Evolutionary conservation across 2,888 invertebrate genomes (phyloP).

Genomic region (Chalcis sispes): DNA sequence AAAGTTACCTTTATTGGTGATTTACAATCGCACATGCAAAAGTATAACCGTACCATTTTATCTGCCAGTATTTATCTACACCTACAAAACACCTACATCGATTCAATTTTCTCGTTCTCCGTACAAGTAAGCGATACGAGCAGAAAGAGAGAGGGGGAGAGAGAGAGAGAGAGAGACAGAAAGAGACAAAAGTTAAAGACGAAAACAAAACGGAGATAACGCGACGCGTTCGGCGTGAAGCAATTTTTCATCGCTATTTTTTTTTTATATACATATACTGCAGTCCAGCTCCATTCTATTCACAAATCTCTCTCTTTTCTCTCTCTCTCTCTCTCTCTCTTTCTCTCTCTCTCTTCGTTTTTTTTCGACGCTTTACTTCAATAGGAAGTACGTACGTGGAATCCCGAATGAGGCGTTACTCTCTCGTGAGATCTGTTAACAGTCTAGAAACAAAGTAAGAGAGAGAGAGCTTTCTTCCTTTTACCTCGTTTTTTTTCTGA

Average conservation of each 20-base stretch:
- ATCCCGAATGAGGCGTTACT: slow-evolving; percentile 27
- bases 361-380: slow-evolving; percentile 9
- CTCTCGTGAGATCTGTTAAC: no score
- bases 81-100: no score
- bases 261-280: no score
- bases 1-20: no score
- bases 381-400: slow-evolving; percentile 45
- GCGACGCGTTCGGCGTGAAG: slow-evolving; percentile 36
- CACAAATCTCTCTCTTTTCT: slow-evolving; percentile 31
- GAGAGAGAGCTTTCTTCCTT: slow-evolving; percentile 28
- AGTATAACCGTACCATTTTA: no score
- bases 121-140: background rate
- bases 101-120: background rate
- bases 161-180: background rate
- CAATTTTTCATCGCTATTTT: no score
- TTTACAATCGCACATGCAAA: no score
- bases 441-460: no score
- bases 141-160: no score
- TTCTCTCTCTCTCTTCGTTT: background rate
- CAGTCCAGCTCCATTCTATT: slow-evolving; percentile 35
- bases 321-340: slow-evolving; percentile 14
- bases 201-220: background rate
- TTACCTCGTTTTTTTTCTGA: slow-evolving; percentile 10
- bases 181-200: background rate
- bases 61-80: no score